phyloP scores from a whole-genome alignment of 2,888 invertebrate genomes.

The Lasioglossum calceatum region DNA sequence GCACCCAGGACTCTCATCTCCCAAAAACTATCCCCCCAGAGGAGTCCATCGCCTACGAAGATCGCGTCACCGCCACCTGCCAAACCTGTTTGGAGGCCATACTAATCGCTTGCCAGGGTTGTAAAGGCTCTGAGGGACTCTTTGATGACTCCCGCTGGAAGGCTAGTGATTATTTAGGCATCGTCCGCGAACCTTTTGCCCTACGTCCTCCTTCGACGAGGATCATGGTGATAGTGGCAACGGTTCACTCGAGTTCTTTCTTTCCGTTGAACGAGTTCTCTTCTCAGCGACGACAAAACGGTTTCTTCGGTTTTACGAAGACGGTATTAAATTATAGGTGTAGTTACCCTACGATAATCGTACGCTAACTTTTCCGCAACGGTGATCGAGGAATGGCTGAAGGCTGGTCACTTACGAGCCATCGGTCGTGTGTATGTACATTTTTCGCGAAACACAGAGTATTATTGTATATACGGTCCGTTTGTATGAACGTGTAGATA shows the following conservation, averaged over 20 bases:
- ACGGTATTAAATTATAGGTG: not conserved
- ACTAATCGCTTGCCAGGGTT: conserved; percentile 67
- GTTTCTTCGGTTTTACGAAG: conserved; percentile 73
- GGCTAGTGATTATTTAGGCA: conserved; percentile 77
- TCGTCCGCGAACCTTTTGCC: not conserved
- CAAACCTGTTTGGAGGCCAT: conserved; percentile 82
- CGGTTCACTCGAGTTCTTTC: not conserved
- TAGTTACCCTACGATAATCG: conserved; percentile 15
- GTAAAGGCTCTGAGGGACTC: not conserved
- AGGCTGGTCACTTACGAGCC: conserved; percentile 34
- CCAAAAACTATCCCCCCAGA: conserved; percentile 71
- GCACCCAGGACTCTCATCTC: conserved; percentile 78
- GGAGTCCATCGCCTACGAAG: conserved; percentile 79
- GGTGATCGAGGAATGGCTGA: conserved; percentile 8
- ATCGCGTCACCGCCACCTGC: conserved; percentile 74
- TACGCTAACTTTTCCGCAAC: not conserved
- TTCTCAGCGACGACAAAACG: not conserved
- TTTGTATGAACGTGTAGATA: conserved; percentile 75
- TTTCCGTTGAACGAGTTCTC: not conserved
- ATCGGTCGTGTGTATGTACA: conserved; percentile 53
- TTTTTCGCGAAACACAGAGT: conserved; percentile 28
- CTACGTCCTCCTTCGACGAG: too few relatives aligned
- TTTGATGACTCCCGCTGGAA: conserved; percentile 66
- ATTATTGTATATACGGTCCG: conserved; percentile 65
- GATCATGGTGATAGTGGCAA: not conserved